Conservation (phyloP, 2,888 invertebrate genomes). For the Scaeva pyrastri region DNA sequence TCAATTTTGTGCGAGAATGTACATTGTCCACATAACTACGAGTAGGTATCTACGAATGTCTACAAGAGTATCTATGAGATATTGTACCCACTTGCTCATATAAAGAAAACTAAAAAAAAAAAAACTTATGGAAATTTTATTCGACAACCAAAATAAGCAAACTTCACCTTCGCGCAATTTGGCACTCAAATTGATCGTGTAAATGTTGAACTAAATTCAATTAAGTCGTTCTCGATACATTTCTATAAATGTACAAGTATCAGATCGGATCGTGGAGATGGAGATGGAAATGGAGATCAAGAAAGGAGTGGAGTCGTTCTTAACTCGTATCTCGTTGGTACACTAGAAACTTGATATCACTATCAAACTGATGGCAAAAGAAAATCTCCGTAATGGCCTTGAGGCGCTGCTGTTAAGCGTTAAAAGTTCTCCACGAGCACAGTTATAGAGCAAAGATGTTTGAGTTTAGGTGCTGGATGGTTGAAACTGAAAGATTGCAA, state of each 20-base stretch:
- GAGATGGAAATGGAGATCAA: conserved; percentile 2
- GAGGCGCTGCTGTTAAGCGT: conserved; percentile 62
- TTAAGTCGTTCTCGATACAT: conserved; percentile 26
- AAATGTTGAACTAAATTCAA: conserved; percentile 65
- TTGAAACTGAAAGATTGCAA: conserved; percentile 34
- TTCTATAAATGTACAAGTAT: too few species aligned
- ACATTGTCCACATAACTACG: background rate
- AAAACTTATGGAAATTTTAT: conserved; percentile 13
- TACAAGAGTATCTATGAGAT: too few species aligned
- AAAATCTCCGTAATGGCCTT: conserved; percentile 63
- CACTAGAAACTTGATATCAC: conserved; percentile 47
- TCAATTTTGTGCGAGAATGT: conserved; percentile 25
- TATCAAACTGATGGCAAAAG: background rate
- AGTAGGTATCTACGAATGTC: background rate
- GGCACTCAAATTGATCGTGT: conserved; percentile 61
- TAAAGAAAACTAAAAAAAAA: conserved; percentile 11
- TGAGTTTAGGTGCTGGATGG: conserved; percentile 13
- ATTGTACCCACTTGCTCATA: conserved; percentile 18
- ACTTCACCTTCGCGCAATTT: conserved; percentile 49
- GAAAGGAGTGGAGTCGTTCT: conserved; percentile 26
- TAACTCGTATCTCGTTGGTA: too few species aligned
- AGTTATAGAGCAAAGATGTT: background rate
- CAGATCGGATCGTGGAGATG: background rate
- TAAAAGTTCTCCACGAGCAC: conserved; percentile 14
- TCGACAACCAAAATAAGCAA: background rate